Evolutionary conservation across 2,113 vertebrate species (phyloP).

Genomic region (Rhipidura dahli): DNA sequence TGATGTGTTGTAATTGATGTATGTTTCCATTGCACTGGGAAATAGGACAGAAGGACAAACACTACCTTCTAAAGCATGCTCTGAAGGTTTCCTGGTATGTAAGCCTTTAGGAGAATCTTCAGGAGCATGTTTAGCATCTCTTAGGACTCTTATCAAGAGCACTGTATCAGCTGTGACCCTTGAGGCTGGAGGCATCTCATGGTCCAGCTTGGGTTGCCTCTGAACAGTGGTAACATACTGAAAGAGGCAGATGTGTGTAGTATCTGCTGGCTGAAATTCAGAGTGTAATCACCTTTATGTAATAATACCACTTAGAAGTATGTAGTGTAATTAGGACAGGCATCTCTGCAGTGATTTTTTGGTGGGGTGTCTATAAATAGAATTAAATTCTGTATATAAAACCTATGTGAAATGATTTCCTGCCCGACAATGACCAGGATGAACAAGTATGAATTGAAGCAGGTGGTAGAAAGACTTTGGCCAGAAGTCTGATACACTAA

Average conservation of each 20-base stretch:
- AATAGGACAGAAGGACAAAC: neutral
- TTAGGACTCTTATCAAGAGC: neutral
- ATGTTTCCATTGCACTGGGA: neutral
- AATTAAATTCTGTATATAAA: neutral
- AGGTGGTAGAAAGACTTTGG: neutral
- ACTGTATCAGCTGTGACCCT: neutral
- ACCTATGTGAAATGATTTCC: neutral
- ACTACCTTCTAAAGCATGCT: neutral
- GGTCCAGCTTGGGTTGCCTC: neutral
- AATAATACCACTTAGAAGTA: neutral
- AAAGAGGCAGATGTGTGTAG: neutral
- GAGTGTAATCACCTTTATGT: neutral
- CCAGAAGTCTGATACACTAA: neutral
- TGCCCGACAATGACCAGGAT: rapidly evolving
- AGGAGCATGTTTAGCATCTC: neutral
- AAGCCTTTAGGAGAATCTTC: neutral
- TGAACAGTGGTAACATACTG: neutral
- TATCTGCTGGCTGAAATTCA: neutral
- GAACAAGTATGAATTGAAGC: neutral
- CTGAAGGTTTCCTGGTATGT: neutral
- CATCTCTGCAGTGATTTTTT: neutral
- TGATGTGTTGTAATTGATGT: neutral
- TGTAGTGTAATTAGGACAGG: neutral
- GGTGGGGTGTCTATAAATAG: neutral
- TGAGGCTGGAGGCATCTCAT: neutral